Evolutionary conservation across 2,888 invertebrate genomes (phyloP), one percentile per base, ranked within the genome.

Genomic region (Diarsia rubi): DNA sequence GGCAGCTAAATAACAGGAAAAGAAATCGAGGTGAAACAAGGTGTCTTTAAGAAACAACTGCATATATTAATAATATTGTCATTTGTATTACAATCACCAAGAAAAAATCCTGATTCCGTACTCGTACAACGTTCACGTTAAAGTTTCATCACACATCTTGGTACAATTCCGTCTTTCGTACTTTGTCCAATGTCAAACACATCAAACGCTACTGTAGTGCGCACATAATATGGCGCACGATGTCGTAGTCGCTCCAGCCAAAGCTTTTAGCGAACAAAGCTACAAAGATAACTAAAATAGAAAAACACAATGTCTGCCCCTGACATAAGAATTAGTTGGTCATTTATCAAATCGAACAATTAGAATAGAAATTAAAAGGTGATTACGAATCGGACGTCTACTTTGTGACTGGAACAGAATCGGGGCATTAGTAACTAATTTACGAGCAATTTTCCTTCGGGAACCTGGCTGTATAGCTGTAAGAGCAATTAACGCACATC

Each of bases 401-500:
- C 64, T 47, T 49, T 65, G 54, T 19, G 54, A 54, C n/a, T 49
- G 72, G 79, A 81, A 84, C 81, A 81, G 73, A 86, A 82, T 78
- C 74, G 73, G 75, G 81, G 73, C 73, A 86, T 86, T 80, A 81
- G 85, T 81, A 78, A 88, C 83, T 86, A 88, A 87, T 91, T 90
- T 85, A 89, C 77, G 81, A 88, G 81, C 69, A n/a, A 76, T 78
- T 81, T 83, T 74, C 70, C 81, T 79, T 59, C 69, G 60, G 62
- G 44, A 69, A 60, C 89, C 84, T 87, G 89, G 90, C 83, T 76
- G 62, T 85, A 88, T 86, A 85, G 86, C 85, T 90, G 89, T 71
- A 44, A 74, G 69, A 42, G 57, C 87, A 91, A 93, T 92, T 92
- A 92, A 91, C 88, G 88, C 84, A 88, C 90, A 92, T 93, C 92